phyloP scores from a whole-genome alignment of 2,888 invertebrate genomes.

The Linnaemya tessellans region DNA sequence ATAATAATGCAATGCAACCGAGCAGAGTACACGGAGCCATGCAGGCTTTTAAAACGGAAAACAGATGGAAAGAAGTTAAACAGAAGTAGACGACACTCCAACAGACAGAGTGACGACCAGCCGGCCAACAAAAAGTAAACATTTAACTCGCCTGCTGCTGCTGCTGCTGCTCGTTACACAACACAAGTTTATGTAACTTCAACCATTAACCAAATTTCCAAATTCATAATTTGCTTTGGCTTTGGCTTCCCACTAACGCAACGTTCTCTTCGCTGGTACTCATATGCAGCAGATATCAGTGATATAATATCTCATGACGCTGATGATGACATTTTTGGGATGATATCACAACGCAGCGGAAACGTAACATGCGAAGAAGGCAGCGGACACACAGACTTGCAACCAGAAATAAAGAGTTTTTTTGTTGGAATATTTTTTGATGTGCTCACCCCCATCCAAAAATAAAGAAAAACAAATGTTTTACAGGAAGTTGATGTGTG shows the following conservation, averaged over 20 bases:
- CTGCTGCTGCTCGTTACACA: conserved; percentile 38
- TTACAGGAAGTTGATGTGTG: conserved; percentile 48
- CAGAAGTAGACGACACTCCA: background rate
- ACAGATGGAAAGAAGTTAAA: conserved; percentile 37
- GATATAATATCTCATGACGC: conserved; percentile 47
- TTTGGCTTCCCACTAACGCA: conserved; percentile 2
- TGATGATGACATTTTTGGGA: conserved; percentile 11
- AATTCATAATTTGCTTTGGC: conserved; percentile 24
- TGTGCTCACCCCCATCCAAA: conserved; percentile 20
- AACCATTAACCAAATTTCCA: conserved; percentile 32
- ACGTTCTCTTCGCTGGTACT: background rate
- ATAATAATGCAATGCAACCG: conserved; percentile 3
- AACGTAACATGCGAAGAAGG: background rate
- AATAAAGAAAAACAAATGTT: background rate
- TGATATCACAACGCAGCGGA: conserved; percentile 48
- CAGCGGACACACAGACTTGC: background rate
- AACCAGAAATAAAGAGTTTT: conserved; percentile 2
- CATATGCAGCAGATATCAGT: conserved; percentile 13
- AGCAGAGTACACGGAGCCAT: background rate
- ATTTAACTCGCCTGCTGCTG: conserved; percentile 31
- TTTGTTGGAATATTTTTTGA: conserved; percentile 24
- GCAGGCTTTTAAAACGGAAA: conserved; percentile 22
- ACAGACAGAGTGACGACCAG: conserved; percentile 50
- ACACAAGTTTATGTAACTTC: conserved; percentile 60
- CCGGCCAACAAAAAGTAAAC: conserved; percentile 19